phyloP scores from a whole-genome alignment of 35 echinoderm and acorn worm genomes.

The Amphiura filiformis region DNA sequence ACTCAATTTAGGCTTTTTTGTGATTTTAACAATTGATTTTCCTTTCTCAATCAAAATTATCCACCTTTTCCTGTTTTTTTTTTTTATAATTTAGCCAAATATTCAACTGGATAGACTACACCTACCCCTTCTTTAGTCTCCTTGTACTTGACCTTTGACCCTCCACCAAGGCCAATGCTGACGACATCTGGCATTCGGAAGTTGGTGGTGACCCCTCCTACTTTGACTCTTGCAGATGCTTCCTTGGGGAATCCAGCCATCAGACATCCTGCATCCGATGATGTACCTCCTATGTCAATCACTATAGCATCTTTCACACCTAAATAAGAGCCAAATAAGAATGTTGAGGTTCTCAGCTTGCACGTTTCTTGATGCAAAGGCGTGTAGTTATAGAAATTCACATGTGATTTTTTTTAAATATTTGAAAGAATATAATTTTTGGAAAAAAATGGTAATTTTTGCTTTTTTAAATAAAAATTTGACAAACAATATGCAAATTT shows the following conservation, averaged over 20 bases:
- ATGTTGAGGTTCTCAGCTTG: background rate
- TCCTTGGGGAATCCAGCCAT: slow-evolving; percentile 64
- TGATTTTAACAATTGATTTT: no score
- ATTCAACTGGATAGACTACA: no score
- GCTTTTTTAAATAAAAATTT: no score
- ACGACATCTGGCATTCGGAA: slow-evolving; percentile 91
- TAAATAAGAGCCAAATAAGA: background rate
- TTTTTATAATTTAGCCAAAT: no score
- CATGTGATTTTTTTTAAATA: no score
- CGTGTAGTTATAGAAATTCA: background rate
- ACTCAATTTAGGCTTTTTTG: no score
- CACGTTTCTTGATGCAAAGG: background rate
- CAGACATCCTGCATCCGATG: slow-evolving; percentile 59
- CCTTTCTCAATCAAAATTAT: no score
- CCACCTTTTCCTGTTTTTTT: no score
- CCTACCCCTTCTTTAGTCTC: slow-evolving; percentile 14
- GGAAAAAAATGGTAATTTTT: no score
- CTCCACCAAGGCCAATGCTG: slow-evolving; percentile 82
- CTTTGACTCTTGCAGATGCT: slow-evolving; percentile 62
- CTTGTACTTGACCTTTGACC: slow-evolving; percentile 54
- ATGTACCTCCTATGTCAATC: slow-evolving; percentile 71
- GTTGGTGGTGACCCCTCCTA: slow-evolving; percentile 72
- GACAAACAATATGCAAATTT: no score
- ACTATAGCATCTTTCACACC: slow-evolving; percentile 64
- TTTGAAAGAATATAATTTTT: no score